A percentile compares a stretch with the other conserved stretches of the same genome.
These are phyloP conservation scores for Trissonchulus latispiculum DNA, from an alignment of 2,888 invertebrate species.

Conservation along the genomic window DNA sequence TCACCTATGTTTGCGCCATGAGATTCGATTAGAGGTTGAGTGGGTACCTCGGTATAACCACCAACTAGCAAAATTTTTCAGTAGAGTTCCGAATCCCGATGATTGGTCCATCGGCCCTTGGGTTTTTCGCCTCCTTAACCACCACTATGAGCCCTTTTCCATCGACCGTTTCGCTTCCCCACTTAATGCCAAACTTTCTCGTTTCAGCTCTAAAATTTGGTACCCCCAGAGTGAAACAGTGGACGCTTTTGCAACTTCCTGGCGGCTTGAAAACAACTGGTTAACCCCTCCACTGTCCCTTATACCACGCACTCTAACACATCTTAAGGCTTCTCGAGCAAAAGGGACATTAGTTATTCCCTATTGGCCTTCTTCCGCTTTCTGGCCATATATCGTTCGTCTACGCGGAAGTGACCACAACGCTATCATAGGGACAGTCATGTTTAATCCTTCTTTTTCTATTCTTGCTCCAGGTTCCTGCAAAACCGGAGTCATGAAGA, in stretches of 20 bases:
- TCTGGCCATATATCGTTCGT: neutral
- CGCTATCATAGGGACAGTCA: neutral
- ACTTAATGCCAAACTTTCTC: neutral
- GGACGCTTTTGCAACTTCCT: constrained; percentile 1
- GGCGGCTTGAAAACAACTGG: neutral
- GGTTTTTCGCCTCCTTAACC: neutral
- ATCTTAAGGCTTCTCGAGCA: neutral
- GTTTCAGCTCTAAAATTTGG: neutral
- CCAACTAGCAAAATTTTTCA: neutral
- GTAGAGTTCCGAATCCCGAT: neutral
- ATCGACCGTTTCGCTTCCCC: neutral
- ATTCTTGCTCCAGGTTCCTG: neutral
- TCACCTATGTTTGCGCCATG: neutral
- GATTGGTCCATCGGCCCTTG: neutral
- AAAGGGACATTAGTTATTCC: constrained; percentile 1
- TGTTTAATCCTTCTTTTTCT: neutral
- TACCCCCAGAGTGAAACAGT: neutral
- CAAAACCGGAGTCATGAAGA: neutral
- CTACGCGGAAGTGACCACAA: neutral
- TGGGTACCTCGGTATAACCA: constrained; percentile 2
- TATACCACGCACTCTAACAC: neutral
- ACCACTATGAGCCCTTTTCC: neutral
- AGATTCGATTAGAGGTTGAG: neutral
- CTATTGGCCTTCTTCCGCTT: neutral
- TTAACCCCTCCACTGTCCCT: neutral